Percentiles rank a stretch among this genome's conserved stretches.
Evolutionary conservation across 2,113 vertebrate genomes (phyloP).

Genomic region (Labrus mixtus): DNA sequence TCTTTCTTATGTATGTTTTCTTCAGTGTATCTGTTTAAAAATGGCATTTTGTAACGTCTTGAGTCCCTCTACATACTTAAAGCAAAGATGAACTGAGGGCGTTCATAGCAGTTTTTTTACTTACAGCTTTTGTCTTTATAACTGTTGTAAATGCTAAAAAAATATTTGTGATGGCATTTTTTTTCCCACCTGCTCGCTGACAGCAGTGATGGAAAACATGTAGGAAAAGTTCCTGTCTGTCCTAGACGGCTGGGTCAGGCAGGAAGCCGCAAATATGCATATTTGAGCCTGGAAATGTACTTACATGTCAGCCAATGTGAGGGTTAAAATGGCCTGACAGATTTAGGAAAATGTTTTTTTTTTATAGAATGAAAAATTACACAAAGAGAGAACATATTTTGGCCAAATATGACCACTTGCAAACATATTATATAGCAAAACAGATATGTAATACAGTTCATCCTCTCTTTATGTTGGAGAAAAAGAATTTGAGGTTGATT

Average conservation of each 20-base stretch:
- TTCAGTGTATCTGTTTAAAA: too few species aligned
- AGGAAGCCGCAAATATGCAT: constrained; percentile 49
- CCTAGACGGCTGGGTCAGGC: constrained; percentile 34
- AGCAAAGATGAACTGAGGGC: background rate
- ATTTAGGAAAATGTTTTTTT: constrained; percentile 19
- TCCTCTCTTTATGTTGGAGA: background rate
- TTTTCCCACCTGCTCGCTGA: constrained; percentile 26
- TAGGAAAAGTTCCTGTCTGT: constrained; percentile 4
- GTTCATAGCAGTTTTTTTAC: background rate
- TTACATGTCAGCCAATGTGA: constrained; percentile 27
- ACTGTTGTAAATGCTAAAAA: background rate
- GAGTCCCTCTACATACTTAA: background rate
- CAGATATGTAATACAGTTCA: background rate
- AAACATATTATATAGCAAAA: constrained; percentile 1
- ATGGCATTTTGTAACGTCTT: too few species aligned
- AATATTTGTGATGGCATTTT: constrained; percentile 1
- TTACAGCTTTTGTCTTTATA: background rate
- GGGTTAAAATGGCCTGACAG: constrained; percentile 25
- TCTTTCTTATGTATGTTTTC: too few species aligned
- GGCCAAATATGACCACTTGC: background rate
- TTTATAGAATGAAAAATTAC: background rate
- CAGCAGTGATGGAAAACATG: constrained; percentile 9
- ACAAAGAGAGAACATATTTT: too few species aligned
- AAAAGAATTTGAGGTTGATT: background rate
- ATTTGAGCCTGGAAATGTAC: constrained; percentile 31